These are phyloP conservation scores for Steinernema feltiae DNA, from an alignment of 1,140 invertebrate species.

Conservation along the genomic window DNA sequence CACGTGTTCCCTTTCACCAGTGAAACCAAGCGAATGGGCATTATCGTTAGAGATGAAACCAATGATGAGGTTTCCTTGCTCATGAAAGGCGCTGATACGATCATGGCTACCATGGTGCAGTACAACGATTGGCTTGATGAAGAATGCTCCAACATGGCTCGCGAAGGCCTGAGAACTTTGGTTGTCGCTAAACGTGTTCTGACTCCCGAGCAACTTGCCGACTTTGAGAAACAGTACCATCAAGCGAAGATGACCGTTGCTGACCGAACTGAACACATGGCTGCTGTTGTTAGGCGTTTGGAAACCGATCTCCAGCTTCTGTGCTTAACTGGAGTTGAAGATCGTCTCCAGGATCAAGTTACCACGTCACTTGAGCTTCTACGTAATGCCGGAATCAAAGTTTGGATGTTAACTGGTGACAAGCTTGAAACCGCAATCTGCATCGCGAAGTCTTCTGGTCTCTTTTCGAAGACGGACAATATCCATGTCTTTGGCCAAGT, in stretches of 20 bases:
- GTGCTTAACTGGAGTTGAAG: conserved; percentile 77
- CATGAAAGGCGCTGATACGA: conserved; percentile 93
- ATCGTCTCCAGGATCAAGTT: conserved; percentile 69
- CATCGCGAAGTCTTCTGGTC: conserved; percentile 86
- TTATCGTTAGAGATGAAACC: conserved; percentile 81
- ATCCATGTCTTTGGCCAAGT: conserved; percentile 74
- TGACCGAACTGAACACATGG: conserved; percentile 74
- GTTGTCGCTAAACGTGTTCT: conserved; percentile 88
- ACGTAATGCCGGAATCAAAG: conserved; percentile 89
- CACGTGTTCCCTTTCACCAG: conserved; percentile 98
- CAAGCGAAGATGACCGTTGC: conserved; percentile 67
- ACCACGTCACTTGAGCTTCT: conserved; percentile 82
- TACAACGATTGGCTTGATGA: conserved; percentile 93
- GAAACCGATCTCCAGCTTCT: conserved; percentile 88
- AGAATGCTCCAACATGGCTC: conserved; percentile 89
- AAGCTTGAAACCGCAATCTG: conserved; percentile 97
- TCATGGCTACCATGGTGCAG: conserved; percentile 83
- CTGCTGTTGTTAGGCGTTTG: conserved; percentile 78
- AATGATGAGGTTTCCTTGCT: conserved; percentile 87
- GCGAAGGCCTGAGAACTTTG: conserved; percentile 84
- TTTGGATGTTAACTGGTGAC: conserved; percentile 99
- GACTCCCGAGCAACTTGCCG: conserved; percentile 79
- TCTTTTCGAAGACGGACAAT: conserved; percentile 72
- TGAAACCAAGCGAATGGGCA: conserved; percentile 96
- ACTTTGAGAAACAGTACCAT: conserved; percentile 71